These are phyloP conservation scores for Volucella bombylans DNA, from an alignment of 2,888 invertebrate species.

Conservation along the genomic window DNA sequence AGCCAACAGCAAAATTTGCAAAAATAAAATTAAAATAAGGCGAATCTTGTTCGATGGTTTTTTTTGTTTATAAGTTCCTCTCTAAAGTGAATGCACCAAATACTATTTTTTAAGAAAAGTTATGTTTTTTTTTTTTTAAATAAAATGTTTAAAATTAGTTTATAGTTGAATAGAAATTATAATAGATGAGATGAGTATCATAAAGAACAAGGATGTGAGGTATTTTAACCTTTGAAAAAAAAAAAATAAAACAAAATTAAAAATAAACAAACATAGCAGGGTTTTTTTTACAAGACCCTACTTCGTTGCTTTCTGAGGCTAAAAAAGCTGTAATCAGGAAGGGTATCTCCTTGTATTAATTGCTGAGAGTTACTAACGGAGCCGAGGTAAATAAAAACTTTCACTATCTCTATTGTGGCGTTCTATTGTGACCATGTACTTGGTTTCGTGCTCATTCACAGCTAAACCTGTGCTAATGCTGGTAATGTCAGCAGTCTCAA, in stretches of 20 bases:
- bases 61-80: slow-evolving; percentile 46
- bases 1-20: slow-evolving; percentile 11
- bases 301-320: too few relatives aligned
- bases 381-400: too few relatives aligned
- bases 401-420: too few relatives aligned
- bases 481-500: too few relatives aligned
- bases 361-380: too few relatives aligned
- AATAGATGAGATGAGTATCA: slow-evolving; percentile 22
- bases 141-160: slow-evolving; percentile 59
- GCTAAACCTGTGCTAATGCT: too few relatives aligned
- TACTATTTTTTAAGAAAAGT: slow-evolving; percentile 74
- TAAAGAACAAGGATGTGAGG: slow-evolving; percentile 50
- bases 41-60: slow-evolving; percentile 13
- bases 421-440: too few relatives aligned
- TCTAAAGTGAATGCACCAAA: slow-evolving; percentile 76
- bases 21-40: slow-evolving; percentile 9
- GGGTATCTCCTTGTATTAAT: too few relatives aligned
- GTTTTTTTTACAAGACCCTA: too few relatives aligned
- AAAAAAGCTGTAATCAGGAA: too few relatives aligned
- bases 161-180: slow-evolving; percentile 50
- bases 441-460: too few relatives aligned
- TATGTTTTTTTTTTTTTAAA: too few relatives aligned
- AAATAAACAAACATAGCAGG: slow-evolving; percentile 21
- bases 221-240: slow-evolving; percentile 54
- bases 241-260: slow-evolving; percentile 19